Evolutionary conservation across 2,888 invertebrate genomes (phyloP).

Genomic region (Nysson spinosus): DNA sequence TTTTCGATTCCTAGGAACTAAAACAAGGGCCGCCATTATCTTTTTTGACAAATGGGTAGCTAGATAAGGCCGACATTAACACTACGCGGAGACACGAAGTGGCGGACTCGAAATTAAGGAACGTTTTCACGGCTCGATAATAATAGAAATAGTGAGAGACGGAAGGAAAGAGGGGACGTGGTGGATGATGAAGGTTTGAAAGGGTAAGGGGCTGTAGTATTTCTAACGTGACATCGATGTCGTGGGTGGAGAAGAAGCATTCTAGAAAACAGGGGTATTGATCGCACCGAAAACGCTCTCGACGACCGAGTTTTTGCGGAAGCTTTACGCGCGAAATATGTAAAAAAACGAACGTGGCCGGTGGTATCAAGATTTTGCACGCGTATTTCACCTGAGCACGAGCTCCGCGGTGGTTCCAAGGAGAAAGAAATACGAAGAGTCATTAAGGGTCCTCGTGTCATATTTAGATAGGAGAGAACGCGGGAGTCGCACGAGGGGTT

Average conservation of each 20-base stretch:
- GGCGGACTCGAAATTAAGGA: constrained; percentile 6
- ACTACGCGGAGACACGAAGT: background rate
- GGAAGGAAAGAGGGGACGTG: constrained; percentile 17
- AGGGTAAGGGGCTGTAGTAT: constrained; percentile 8
- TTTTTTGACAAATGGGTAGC: background rate
- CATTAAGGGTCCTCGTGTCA: constrained; percentile 26
- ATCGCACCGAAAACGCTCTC: constrained; percentile 43
- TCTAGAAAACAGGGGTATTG: constrained; percentile 35
- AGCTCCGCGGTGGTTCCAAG: background rate
- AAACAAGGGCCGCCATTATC: background rate
- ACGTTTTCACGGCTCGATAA: constrained; percentile 14
- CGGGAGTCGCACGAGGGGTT: constrained; percentile 27
- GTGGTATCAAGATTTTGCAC: background rate
- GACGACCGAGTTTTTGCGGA: constrained; percentile 37
- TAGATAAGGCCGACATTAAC: constrained; percentile 16
- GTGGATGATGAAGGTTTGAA: constrained; percentile 24
- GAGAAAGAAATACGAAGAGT: constrained; percentile 22
- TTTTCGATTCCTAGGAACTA: background rate
- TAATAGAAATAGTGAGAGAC: constrained; percentile 4
- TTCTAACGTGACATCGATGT: background rate
- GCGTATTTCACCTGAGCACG: background rate
- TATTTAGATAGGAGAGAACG: constrained; percentile 35
- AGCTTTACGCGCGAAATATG: background rate
- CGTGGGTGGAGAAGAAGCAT: constrained; percentile 13
- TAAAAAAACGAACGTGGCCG: background rate